phyloP scores from a whole-genome alignment of 2,888 invertebrate genomes.

The Bhutanitis thaidina region DNA sequence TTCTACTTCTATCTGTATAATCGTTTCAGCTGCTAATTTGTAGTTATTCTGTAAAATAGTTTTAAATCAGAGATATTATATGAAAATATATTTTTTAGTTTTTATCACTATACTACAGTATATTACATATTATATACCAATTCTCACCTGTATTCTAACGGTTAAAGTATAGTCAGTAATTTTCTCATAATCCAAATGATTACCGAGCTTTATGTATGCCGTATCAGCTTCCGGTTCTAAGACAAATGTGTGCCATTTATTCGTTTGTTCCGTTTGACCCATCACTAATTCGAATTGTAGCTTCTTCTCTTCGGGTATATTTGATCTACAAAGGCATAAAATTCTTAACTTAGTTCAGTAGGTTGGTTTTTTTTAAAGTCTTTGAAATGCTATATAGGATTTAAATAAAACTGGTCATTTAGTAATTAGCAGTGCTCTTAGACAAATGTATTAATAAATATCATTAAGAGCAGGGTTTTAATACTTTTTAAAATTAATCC shows the following conservation, averaged over 20 bases:
- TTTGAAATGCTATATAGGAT: too few species aligned
- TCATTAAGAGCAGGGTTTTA: too few species aligned
- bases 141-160: slow-evolving; percentile 84
- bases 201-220: slow-evolving; percentile 87
- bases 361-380: too few species aligned
- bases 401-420: too few species aligned
- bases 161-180: slow-evolving; percentile 91
- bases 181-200: slow-evolving; percentile 90
- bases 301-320: slow-evolving; percentile 86
- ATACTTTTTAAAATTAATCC: too few species aligned
- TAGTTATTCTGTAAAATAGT: slow-evolving; percentile 83
- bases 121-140: too few species aligned
- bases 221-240: slow-evolving; percentile 83
- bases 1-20: slow-evolving; percentile 87
- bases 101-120: background rate
- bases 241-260: slow-evolving; percentile 88
- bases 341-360: too few species aligned
- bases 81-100: background rate
- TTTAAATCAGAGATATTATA: background rate
- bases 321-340: slow-evolving; percentile 77
- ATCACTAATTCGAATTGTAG: slow-evolving; percentile 89
- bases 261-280: slow-evolving; percentile 92
- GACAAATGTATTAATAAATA: too few species aligned
- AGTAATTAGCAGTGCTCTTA: too few species aligned
- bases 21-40: slow-evolving; percentile 88